Conservation (phyloP, 2,113 vertebrate genomes). For the Podarcis muralis region DNA sequence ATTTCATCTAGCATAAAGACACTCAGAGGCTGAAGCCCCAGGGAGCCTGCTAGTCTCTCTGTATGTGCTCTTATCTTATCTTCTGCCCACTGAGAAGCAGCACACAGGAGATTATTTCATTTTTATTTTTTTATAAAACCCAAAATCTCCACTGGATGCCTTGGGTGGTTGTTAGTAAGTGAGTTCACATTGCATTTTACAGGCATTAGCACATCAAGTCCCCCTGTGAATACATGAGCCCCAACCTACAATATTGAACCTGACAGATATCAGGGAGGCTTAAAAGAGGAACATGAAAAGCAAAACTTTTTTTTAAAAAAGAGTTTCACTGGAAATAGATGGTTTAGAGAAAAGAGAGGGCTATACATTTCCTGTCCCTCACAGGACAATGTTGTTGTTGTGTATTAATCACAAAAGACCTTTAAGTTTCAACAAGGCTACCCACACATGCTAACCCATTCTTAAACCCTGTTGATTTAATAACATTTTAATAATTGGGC, state of each 20-base stretch:
- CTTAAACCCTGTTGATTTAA: too few species aligned
- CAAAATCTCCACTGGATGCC: neutral
- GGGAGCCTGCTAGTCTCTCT: neutral
- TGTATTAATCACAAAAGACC: too few species aligned
- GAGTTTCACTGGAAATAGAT: neutral
- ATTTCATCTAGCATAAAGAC: neutral
- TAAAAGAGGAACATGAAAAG: neutral
- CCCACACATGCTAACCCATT: too few species aligned
- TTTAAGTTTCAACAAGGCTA: too few species aligned
- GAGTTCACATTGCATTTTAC: neutral
- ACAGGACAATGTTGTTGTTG: neutral
- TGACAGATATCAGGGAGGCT: neutral
- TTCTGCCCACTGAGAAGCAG: neutral
- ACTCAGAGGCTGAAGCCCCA: neutral
- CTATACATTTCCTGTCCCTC: neutral
- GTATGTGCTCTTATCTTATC: neutral
- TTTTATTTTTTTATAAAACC: neutral
- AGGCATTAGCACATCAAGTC: neutral
- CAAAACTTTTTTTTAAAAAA: neutral
- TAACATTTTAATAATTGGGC: too few species aligned
- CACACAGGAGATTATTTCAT: neutral
- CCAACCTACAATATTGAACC: fast-evolving
- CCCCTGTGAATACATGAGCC: neutral
- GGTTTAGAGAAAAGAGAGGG: conserved; percentile 34
- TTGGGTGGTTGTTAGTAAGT: neutral